Evolutionary conservation across 2,797 vertebrate species (phyloP), one percentile per base, ranked within the genome.

Genomic region (Peromyscus eremicus): DNA sequence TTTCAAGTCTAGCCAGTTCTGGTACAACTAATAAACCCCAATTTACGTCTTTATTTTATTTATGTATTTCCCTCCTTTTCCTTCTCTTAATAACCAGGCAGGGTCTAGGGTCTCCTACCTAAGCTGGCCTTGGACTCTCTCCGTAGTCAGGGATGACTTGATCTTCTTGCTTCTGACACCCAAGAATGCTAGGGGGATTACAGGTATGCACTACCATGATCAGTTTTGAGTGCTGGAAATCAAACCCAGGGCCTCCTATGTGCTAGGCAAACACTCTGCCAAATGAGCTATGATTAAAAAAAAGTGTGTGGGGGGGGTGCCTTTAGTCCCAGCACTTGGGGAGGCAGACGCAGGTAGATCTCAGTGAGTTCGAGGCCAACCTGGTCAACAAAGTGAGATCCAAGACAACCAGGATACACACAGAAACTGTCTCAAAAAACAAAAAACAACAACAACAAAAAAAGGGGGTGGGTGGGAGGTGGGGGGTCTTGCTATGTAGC

Each of bases 21-120:
- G 14, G 16, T 85, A 43, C 40, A 81, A 90, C 75, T 62, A 92
- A 71, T 71, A 95, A 85, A 95, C 64, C 49, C 49, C 49, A 73
- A 57, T 27, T 57, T 55, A 5, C 52, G 55, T 46, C 82, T 66
- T 62, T 84, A 34, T 66, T 68, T 43, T 57, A 19, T 11, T 82
- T 27, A 32, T 29, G 16, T 34, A 52, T 27, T 52, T 52, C 32
- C 29, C 68, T 34, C 62, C 60, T 64, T 43, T 32, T 84, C 40
- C 43, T 46, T 70, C 32, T 27, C 21, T 52, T 52, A 49, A 46
- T 76, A 57, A 75, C 12, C 25, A 46, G 40, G 17, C 40, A 64
- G 55, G 40, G 11, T 64, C 32, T 77, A 23, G 40, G 40, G 29
- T 86, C n/a, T 37, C 46, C 49, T 32, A 43, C 83, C 82, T 87